These are phyloP conservation scores for Perdita meconis DNA, from an alignment of 2,888 invertebrate genomes.

Conservation along the genomic window DNA sequence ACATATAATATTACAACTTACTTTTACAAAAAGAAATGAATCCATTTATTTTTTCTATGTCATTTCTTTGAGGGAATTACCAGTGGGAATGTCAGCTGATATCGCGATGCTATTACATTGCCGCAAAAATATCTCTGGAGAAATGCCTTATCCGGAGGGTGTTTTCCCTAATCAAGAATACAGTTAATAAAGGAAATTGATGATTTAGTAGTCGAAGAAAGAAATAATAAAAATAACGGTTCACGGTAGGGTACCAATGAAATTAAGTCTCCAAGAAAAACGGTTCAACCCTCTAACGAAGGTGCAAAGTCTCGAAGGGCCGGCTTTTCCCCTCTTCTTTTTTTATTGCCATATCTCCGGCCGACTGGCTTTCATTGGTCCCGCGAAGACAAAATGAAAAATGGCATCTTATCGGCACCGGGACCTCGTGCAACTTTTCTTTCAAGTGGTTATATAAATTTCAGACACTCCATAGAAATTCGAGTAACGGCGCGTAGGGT, in stretches of 20 bases:
- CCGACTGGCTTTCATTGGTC: conserved; percentile 52
- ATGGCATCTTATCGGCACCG: conserved; percentile 61
- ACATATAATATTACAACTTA: background rate
- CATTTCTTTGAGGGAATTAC: conserved; percentile 47
- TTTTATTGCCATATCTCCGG: conserved; percentile 54
- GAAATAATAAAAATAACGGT: conserved; percentile 57
- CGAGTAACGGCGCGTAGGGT: conserved; percentile 44
- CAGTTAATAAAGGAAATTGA: conserved; percentile 61
- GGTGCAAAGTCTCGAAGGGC: conserved; percentile 62
- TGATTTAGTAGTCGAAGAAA: conserved; percentile 56
- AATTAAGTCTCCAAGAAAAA: conserved; percentile 61
- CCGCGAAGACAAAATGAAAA: conserved; percentile 62
- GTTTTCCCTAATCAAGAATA: conserved; percentile 46
- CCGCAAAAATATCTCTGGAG: conserved; percentile 26
- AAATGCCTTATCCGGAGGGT: conserved; percentile 20
- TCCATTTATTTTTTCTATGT: conserved; percentile 56
- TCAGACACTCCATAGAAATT: conserved; percentile 55
- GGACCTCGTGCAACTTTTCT: conserved; percentile 58
- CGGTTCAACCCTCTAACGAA: conserved; percentile 33
- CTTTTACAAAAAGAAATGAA: conserved; percentile 25
- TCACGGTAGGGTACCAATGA: conserved; percentile 46
- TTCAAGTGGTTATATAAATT: conserved; percentile 64
- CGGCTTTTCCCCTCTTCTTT: conserved; percentile 16
- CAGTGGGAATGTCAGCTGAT: conserved; percentile 17
- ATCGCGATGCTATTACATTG: conserved; percentile 29